Percentiles rank a stretch among this genome's conserved stretches.
Conservation (phyloP, 2,797 vertebrate genomes). For the Tadarida brasiliensis region DNA sequence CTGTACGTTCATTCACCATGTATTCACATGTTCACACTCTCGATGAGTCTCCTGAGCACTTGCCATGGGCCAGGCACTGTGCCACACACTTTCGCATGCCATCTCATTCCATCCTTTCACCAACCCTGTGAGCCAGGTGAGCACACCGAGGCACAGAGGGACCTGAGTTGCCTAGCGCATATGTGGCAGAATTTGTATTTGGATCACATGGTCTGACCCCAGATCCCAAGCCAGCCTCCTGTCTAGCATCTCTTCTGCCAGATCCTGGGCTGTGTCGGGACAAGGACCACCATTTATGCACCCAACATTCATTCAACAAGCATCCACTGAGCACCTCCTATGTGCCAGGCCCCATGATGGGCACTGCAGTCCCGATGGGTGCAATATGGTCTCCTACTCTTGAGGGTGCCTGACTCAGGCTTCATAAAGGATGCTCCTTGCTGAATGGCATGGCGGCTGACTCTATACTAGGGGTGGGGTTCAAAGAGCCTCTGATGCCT, state of each 20-base stretch:
- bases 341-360: not conserved
- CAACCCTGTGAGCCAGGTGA: not conserved
- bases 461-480: not conserved
- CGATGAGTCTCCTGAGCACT: not conserved
- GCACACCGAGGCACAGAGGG: not conserved
- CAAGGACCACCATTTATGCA: accelerated
- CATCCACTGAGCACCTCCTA: not conserved
- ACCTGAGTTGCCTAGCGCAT: accelerated
- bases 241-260: not conserved
- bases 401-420: not conserved
- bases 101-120: not conserved
- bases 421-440: not conserved
- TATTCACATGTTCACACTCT: not conserved
- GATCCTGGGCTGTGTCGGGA: not conserved
- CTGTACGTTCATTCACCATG: not conserved
- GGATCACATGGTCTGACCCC: not conserved
- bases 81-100: accelerated
- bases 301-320: not conserved
- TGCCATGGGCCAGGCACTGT: not conserved
- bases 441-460: not conserved
- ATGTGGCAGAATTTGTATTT: not conserved
- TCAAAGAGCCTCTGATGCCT: not conserved
- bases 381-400: accelerated
- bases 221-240: not conserved
- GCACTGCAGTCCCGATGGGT: not conserved